Base-by-base conservation (phyloP, 1,140 invertebrate species). In the Drosophila santomea region DNA sequence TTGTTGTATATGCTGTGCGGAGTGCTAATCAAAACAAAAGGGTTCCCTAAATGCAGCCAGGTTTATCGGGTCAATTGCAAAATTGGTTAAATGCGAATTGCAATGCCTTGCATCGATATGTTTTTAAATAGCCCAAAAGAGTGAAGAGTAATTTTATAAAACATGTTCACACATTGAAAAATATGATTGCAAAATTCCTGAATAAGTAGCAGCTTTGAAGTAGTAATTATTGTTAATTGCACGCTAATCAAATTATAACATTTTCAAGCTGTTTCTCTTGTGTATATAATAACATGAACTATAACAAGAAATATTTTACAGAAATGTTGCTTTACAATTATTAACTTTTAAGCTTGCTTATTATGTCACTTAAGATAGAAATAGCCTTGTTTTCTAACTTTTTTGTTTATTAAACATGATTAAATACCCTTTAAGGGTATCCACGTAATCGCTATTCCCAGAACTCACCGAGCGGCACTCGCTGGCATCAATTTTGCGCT, bases 401-500 rank as follows among this genome's bases (percentile, higher is more conserved):
- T 45, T 36, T 17, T 12, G 20, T 17, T 17, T 7, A 25, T 4
- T 5, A 25, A 4, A 4, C 4, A 4, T 5, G 36, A 36, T 52
- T 36, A 20, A 12, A 52, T 36, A 20, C 50, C 28, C 7, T 0
- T 51, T 20, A 63, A 74, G 72, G 23, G 72, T 52, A 74, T 74
- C 12, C 52, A 25, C 23, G 7, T 43, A 32, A 44, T 11, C 10
- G 41, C 38, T 51, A 44, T 10, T 17, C 7, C n/a, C 14, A 48
- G 32, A 32, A 41, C 12, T 14, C 20, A 11, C 36, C 15, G 14
- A 25, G 48, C 52, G 50, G 68, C 66, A 82, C 43, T 43, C 50
- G 50, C 80, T 79, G 79, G 74, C 80, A 72, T 80, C 66, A 84
- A 59, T 78, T 78, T 71, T 47, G 55, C 58, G 62, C 45, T 66